Conservation (phyloP, 1,140 invertebrate genomes). For the Solenopsis fugax region DNA sequence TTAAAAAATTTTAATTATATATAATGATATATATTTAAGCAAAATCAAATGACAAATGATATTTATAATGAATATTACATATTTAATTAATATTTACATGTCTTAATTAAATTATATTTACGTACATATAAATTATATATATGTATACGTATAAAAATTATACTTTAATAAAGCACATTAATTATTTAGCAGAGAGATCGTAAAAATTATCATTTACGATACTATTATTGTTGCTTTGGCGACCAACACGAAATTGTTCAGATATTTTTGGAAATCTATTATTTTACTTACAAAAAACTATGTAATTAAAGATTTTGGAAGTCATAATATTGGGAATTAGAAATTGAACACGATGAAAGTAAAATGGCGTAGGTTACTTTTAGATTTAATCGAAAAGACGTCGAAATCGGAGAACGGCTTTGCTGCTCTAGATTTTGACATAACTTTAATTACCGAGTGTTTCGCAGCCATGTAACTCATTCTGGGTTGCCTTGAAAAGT, state of each 20-base stretch:
- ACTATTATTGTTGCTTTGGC: not conserved
- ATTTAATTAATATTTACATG: not conserved
- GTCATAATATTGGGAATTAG: not conserved
- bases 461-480: constrained; percentile 28
- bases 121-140: too few relatives aligned
- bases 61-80: not conserved
- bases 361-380: not conserved
- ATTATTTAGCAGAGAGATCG: not conserved
- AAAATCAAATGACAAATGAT: too few relatives aligned
- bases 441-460: constrained; percentile 7
- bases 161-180: not conserved
- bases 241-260: not conserved
- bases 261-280: not conserved
- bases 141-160: not conserved
- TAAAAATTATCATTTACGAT: not conserved
- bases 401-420: constrained; percentile 2
- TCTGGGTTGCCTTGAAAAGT: constrained; percentile 44
- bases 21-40: too few relatives aligned
- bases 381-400: not conserved
- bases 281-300: not conserved
- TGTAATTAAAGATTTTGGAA: not conserved
- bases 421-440: not conserved
- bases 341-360: not conserved
- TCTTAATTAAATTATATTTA: not conserved
- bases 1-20: too few relatives aligned